Conservation (phyloP, 2,888 invertebrate species). For the Xylophagus ater region DNA sequence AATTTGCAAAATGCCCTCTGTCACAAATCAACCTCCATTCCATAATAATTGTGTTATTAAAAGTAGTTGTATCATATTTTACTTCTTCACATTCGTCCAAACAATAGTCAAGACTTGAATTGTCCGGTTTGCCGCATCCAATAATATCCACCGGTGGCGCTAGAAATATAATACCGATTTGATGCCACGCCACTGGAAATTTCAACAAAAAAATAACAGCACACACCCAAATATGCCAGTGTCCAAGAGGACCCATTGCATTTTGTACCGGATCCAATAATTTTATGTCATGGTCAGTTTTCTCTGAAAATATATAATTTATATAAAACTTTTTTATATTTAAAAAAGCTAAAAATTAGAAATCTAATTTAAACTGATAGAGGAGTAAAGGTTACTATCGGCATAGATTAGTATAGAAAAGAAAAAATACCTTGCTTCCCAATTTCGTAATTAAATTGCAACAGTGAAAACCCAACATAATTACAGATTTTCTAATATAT, state of each 20-base stretch:
- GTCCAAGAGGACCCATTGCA: slow-evolving; percentile 59
- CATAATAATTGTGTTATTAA: too few species aligned
- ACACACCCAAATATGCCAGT: slow-evolving; percentile 64
- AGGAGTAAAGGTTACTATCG: not conserved
- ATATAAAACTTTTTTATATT: not conserved
- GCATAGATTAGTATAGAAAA: not conserved
- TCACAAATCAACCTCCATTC: too few species aligned
- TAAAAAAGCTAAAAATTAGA: not conserved
- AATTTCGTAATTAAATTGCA: not conserved
- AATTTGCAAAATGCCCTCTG: too few species aligned
- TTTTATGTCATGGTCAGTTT: slow-evolving; percentile 17
- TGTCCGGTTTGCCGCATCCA: slow-evolving; percentile 40
- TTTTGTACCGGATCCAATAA: slow-evolving; percentile 56
- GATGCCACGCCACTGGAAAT: slow-evolving; percentile 72
- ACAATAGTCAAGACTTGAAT: too few species aligned
- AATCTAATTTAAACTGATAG: not conserved
- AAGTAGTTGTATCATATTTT: too few species aligned
- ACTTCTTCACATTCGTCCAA: too few species aligned
- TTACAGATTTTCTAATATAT: too few species aligned
- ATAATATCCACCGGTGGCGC: slow-evolving; percentile 55
- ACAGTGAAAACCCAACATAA: too few species aligned
- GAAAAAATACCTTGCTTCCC: not conserved
- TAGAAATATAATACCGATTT: slow-evolving; percentile 64
- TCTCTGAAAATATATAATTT: slow-evolving; percentile 15
- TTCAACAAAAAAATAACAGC: slow-evolving; percentile 57